phyloP scores from a whole-genome alignment of 2,888 invertebrate species.

The Melieria omissa region DNA sequence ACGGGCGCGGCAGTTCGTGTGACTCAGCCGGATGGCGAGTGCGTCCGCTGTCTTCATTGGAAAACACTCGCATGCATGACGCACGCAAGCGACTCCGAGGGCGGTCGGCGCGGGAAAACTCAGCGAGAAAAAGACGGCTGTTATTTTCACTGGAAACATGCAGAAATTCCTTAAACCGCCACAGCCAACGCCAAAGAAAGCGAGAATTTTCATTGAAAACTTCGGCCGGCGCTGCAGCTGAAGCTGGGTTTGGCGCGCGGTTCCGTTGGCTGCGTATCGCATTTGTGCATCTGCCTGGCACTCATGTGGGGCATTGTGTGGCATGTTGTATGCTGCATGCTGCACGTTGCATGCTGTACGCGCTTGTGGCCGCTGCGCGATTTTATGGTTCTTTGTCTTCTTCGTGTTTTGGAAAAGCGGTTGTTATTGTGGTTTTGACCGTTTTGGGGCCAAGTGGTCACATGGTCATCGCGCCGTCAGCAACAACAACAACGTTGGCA shows the following conservation, averaged over 20 bases:
- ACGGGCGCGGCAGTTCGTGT: too few species aligned
- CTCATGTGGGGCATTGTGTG: background rate
- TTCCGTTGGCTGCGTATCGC: slow-evolving; percentile 26
- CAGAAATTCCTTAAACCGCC: slow-evolving; percentile 23
- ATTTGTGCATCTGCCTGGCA: slow-evolving; percentile 16
- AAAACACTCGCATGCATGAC: background rate
- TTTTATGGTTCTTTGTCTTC: slow-evolving; percentile 18
- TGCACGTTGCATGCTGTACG: background rate
- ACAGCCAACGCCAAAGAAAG: slow-evolving; percentile 17
- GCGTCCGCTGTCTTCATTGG: background rate
- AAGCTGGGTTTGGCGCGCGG: background rate
- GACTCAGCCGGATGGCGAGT: too few species aligned
- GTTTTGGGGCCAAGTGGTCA: slow-evolving; percentile 36
- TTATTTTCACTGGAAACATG: slow-evolving; percentile 31
- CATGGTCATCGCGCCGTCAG: slow-evolving; percentile 33
- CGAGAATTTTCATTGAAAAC: slow-evolving; percentile 29
- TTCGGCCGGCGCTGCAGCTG: background rate
- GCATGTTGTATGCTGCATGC: background rate
- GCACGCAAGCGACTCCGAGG: too few species aligned
- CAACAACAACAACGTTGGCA: slow-evolving; percentile 16
- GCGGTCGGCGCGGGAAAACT: slow-evolving; percentile 8
- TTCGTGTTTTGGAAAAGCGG: slow-evolving; percentile 25
- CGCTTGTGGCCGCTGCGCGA: slow-evolving; percentile 1
- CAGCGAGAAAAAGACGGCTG: slow-evolving; percentile 18
- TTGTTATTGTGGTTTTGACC: slow-evolving; percentile 23